These are phyloP conservation scores for Cossypha dichroa DNA, from an alignment of 2,797 vertebrate genomes.

Conservation along the genomic window DNA sequence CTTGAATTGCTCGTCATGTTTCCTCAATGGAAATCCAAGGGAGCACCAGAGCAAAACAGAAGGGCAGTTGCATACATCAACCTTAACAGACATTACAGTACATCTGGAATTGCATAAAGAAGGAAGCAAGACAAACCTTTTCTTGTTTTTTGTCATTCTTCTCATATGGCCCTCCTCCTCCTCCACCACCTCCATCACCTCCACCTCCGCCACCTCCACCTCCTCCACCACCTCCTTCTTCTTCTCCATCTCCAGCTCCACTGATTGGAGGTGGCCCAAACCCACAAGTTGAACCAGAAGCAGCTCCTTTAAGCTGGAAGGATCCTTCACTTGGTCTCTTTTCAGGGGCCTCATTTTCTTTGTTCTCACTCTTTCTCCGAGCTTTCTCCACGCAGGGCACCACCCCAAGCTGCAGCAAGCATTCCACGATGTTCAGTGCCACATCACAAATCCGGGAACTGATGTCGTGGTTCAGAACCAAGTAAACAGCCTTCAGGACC, in stretches of 20 bases:
- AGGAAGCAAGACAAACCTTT: conserved; percentile 78
- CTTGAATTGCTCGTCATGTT: neutral
- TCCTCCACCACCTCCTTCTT: conserved; percentile 79
- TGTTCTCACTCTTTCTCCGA: conserved; percentile 90
- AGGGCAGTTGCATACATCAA: neutral
- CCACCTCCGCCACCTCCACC: conserved; percentile 77
- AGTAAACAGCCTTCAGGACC: conserved; percentile 91
- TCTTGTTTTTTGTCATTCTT: conserved; percentile 90
- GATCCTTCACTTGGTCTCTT: conserved; percentile 85
- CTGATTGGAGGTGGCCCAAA: conserved; percentile 75
- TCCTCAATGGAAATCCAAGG: neutral
- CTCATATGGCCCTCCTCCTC: conserved; percentile 88
- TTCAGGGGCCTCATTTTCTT: conserved; percentile 86
- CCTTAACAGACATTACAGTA: neutral
- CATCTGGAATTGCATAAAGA: neutral
- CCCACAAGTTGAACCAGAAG: conserved; percentile 78
- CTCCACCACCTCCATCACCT: conserved; percentile 79
- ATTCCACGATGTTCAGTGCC: conserved; percentile 95
- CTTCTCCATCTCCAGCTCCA: conserved; percentile 80
- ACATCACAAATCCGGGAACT: conserved; percentile 96
- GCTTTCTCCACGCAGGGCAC: conserved; percentile 90
- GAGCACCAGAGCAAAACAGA: neutral
- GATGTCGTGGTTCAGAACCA: conserved; percentile 95
- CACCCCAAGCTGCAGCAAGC: conserved; percentile 93
- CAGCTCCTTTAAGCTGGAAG: conserved; percentile 80